Base-by-base conservation (phyloP, 2,113 vertebrate genomes). In the Rafetus swinhoei region DNA sequence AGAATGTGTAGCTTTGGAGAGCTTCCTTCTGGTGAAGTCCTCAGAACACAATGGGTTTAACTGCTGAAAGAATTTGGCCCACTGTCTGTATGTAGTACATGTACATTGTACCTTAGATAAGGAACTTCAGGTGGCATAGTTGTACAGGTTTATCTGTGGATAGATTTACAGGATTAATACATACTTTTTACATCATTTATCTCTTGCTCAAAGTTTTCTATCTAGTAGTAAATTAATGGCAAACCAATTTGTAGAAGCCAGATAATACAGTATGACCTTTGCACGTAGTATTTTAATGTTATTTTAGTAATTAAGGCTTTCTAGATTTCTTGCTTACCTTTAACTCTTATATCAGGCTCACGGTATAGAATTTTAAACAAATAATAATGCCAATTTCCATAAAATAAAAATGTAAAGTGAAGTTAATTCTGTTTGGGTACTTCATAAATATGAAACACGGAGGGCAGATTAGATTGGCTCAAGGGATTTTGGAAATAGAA, bases 1-100 rank as follows among this genome's bases (percentile, higher is more conserved):
- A 19, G 56, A 88, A 95, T 76, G 83, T 22, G 85, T 32, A 69
- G 32, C 18, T n/a, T 69, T 69, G 65, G 32, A 69, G 65, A 69
- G 65, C 74, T 5, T 5, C 1, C 2, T 88, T 2, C 19, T 62
- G 16, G 19, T 50, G 35, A 32, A 27, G 2, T 84, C 13, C 60
- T 27, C 81, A 80, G 76, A 19, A 0, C 0, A 3, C 11, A 5
- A 11, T 1, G 2, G 85, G 52, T 0, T 0, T 1, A 15, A 39
- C 32, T 59, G 53, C 81, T 50, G 74, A 35, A 25, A 72, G 24
- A 12, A 35, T 72, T 72, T 72, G n/a, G n/a, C 59, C 32, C 13
- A 55, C 2, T 35, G n/a, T 2, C 12, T 24, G 39, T 27, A 11
- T 84, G 9, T 0, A 0, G 50, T 39, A 50, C 50, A 18, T 35